These are phyloP conservation scores for Octopus bimaculoides DNA, from an alignment of 1,140 invertebrate genomes.

Conservation along the genomic window DNA sequence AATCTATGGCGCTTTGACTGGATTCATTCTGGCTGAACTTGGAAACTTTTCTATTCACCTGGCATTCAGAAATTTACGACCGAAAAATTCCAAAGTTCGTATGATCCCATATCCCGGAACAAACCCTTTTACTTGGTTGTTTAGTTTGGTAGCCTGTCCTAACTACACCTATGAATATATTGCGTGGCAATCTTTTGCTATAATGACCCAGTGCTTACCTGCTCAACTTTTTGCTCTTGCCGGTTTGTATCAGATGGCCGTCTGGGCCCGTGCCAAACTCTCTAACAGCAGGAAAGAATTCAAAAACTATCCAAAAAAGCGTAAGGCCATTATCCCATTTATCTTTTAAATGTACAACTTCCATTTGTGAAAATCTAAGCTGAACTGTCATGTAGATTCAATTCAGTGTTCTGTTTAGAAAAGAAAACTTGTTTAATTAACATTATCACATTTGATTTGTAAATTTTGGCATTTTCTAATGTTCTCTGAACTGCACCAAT, in stretches of 20 bases:
- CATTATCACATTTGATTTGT: no score
- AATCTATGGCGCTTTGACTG: no score
- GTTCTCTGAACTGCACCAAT: no score
- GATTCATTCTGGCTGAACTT: constrained; percentile 47
- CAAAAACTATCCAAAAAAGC: constrained; percentile 84
- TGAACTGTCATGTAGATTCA: no score
- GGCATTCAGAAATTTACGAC: constrained; percentile 85
- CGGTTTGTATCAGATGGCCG: constrained; percentile 93
- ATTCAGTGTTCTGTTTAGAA: no score
- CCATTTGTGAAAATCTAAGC: no score
- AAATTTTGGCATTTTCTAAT: no score
- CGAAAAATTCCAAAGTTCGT: constrained; percentile 76
- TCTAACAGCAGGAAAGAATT: constrained; percentile 95
- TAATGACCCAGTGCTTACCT: constrained; percentile 93
- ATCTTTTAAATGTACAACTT: constrained; percentile 68
- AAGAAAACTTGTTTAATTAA: no score
- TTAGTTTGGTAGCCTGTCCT: constrained; percentile 93
- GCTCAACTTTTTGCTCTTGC: constrained; percentile 83
- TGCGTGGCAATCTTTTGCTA: constrained; percentile 90
- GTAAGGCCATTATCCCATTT: constrained; percentile 94
- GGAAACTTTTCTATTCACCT: constrained; percentile 95
- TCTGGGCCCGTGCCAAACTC: constrained; percentile 97
- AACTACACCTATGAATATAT: constrained; percentile 98
- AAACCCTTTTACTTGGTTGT: constrained; percentile 89
- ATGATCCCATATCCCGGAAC: constrained; percentile 82